Evolutionary conservation across 37 sponge, comb jelly and placozoan species (phyloP).

Genomic region (Aplysina aerophoba): DNA sequence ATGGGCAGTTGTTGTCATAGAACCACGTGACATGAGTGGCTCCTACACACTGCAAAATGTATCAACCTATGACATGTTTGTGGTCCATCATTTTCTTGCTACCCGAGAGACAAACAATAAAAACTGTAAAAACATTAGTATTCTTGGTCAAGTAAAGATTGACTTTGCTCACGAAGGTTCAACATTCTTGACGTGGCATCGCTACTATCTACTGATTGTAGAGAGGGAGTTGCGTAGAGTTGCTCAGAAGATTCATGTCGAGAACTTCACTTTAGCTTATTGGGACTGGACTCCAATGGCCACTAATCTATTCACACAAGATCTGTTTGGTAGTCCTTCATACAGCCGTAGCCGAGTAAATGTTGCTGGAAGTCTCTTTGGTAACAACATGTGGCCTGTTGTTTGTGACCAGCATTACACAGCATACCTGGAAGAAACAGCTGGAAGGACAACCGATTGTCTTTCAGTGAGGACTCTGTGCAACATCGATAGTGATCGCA

Average conservation of each 20-base stretch:
- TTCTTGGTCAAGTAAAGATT: no score
- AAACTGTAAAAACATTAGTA: no score
- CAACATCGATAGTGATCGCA: no score
- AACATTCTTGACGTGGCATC: constrained; percentile 25
- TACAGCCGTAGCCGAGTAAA: no score
- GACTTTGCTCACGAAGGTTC: constrained; percentile 41
- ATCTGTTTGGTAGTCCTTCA: no score
- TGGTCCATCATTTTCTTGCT: neutral
- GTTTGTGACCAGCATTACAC: no score
- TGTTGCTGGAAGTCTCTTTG: no score
- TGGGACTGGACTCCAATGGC: constrained; percentile 4
- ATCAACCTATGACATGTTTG: constrained; percentile 33
- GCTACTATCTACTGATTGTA: constrained; percentile 13
- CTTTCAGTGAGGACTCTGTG: no score
- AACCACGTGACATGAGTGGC: neutral
- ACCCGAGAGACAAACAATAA: neutral
- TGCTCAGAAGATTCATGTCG: neutral
- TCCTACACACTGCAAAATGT: constrained; percentile 10
- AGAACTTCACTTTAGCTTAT: neutral
- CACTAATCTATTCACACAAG: no score
- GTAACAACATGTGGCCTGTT: no score
- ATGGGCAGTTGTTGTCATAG: constrained; percentile 15
- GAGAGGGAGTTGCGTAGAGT: constrained; percentile 22
- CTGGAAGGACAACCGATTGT: no score
- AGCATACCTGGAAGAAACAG: no score